Conservation (phyloP, 2,797 vertebrate species). For the Margarornis squamiger region DNA sequence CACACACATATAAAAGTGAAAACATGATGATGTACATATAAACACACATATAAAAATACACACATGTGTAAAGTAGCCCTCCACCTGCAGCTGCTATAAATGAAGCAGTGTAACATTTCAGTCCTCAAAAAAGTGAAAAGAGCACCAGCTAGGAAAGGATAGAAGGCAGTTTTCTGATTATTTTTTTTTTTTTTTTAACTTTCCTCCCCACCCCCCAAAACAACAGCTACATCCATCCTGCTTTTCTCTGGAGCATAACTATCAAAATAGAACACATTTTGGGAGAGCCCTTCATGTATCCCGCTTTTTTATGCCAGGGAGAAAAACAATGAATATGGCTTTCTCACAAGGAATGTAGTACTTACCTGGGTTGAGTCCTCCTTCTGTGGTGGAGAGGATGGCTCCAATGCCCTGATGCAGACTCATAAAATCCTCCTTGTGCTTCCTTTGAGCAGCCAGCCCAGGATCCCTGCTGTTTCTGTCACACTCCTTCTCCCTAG, state of each 20-base stretch:
- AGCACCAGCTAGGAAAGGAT: neutral
- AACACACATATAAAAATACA: fast-evolving
- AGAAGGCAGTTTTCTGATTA: neutral
- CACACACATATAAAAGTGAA: neutral
- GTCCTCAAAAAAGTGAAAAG: neutral
- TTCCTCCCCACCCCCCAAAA: neutral
- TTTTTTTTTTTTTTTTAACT: no score
- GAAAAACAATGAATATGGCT: neutral
- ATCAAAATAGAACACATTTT: neutral
- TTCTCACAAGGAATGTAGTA: neutral
- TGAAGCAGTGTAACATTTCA: neutral
- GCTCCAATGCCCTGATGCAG: neutral
- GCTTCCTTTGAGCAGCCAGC: neutral
- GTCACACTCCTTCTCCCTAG: neutral
- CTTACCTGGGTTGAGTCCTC: neutral
- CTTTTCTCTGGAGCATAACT: neutral
- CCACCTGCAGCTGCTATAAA: neutral
- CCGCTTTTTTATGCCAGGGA: neutral
- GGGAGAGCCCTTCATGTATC: neutral
- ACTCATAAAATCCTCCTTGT: neutral
- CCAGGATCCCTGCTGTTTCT: neutral
- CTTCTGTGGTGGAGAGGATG: neutral
- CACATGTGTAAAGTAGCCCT: neutral
- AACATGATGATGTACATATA: neutral
- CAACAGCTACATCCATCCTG: neutral